Conservation (phyloP, 2,113 vertebrate genomes). For the Pelusios castaneus region DNA sequence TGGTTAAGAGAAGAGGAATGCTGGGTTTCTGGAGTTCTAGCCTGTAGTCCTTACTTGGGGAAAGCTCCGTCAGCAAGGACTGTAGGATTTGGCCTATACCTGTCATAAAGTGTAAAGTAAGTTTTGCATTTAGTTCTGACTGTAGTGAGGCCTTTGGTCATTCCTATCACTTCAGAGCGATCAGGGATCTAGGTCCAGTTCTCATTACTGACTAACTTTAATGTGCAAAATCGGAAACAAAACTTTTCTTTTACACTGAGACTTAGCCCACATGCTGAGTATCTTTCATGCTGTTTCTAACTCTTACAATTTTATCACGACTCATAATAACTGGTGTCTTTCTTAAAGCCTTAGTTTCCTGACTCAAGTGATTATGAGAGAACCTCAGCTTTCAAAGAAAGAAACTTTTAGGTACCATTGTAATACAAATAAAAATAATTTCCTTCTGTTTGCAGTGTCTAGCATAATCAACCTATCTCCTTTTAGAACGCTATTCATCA, state of each 20-base stretch:
- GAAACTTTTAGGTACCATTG: background rate
- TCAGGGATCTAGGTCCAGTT: background rate
- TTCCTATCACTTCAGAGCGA: background rate
- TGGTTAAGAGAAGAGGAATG: background rate
- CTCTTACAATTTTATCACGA: background rate
- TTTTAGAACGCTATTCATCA: background rate
- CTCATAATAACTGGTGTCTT: background rate
- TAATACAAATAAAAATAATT: fast-evolving
- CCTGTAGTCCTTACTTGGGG: background rate
- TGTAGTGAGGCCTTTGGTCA: background rate
- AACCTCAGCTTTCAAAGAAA: background rate
- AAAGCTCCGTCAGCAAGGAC: background rate
- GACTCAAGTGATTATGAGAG: background rate
- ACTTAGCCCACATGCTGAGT: background rate
- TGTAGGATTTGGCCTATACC: background rate
- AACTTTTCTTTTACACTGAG: background rate
- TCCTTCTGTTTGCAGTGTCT: fast-evolving
- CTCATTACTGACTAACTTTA: background rate
- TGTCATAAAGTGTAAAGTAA: background rate
- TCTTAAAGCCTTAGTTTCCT: background rate
- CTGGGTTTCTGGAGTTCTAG: background rate
- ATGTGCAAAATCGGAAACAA: background rate
- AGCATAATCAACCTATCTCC: fast-evolving
- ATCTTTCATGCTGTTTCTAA: background rate
- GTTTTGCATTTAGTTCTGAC: background rate